phyloP scores from a whole-genome alignment of 2,797 vertebrate species.

The Manis javanica region DNA sequence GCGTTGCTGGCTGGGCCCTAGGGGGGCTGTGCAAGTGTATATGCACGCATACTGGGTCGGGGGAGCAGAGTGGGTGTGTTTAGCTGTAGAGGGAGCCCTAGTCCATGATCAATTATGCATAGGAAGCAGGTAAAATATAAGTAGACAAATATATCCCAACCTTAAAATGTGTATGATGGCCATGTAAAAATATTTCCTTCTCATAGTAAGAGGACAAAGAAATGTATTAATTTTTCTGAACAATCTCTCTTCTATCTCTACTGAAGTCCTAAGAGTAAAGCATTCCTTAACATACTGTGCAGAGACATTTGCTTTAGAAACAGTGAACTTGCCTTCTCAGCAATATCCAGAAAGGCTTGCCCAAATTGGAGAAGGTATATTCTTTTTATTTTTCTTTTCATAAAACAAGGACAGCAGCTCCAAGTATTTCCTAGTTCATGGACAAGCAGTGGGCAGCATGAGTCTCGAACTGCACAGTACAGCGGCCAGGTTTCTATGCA shows the following conservation, averaged over 20 bases:
- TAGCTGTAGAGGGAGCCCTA: background rate
- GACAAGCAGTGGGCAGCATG: background rate
- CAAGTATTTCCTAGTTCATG: background rate
- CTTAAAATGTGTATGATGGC: background rate
- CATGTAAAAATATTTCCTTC: background rate
- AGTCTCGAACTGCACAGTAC: background rate
- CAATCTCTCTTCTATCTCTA: background rate
- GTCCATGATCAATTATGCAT: background rate
- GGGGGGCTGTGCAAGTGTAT: accelerated
- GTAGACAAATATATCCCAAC: background rate
- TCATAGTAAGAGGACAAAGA: background rate
- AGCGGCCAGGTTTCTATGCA: accelerated
- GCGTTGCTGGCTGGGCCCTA: background rate
- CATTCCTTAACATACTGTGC: background rate
- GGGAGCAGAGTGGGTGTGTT: background rate
- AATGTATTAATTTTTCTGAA: too few relatives aligned
- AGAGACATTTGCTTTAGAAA: background rate
- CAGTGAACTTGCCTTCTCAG: background rate
- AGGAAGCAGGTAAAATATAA: background rate
- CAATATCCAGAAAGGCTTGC: background rate
- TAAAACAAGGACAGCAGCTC: background rate
- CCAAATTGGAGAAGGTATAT: background rate
- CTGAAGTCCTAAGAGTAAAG: background rate
- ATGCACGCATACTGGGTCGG: background rate
- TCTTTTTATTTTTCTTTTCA: background rate